A percentile compares a stretch with the other conserved stretches of the same genome.
Evolutionary conservation across 2,888 invertebrate species (phyloP).

Genomic region (Habroteleia sp.): DNA sequence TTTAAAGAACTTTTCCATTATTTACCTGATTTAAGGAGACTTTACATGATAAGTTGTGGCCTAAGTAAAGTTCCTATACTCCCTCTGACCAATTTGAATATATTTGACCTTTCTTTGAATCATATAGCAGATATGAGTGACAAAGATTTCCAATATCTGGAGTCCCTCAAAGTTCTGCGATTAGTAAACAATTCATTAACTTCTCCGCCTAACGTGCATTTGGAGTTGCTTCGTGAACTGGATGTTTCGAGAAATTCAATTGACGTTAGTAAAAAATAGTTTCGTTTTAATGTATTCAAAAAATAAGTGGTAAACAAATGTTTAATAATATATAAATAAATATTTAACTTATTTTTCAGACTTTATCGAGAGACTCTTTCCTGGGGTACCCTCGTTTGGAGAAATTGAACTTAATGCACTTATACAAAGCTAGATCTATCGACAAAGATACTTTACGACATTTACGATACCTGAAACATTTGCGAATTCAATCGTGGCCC

Average conservation of each 20-base stretch:
- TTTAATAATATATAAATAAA: no score
- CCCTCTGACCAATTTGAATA: conserved; percentile 89
- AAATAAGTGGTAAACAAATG: no score
- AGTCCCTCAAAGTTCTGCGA: conserved; percentile 87
- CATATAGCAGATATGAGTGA: conserved; percentile 85
- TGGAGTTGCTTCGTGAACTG: conserved; percentile 87
- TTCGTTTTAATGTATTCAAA: not conserved
- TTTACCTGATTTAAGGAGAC: conserved; percentile 89
- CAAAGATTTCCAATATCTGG: conserved; percentile 87
- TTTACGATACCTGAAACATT: conserved; percentile 86
- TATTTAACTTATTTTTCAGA: conserved; percentile 78
- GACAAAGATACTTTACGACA: conserved; percentile 87
- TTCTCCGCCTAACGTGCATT: conserved; percentile 87
- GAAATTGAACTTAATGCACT: conserved; percentile 87
- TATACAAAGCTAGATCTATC: conserved; percentile 87
- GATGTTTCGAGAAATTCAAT: conserved; percentile 93
- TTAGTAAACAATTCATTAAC: conserved; percentile 89
- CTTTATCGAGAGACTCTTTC: conserved; percentile 87
- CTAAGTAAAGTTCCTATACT: conserved; percentile 89
- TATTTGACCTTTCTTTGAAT: conserved; percentile 91
- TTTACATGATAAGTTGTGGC: conserved; percentile 89
- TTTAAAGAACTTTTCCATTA: conserved; percentile 93
- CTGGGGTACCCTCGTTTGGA: conserved; percentile 87
- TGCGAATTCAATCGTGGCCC: conserved; percentile 89
- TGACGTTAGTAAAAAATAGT: conserved; percentile 79